Percentiles rank a stretch among this genome's conserved stretches.
These are phyloP conservation scores for Muscicapa comitata DNA, from an alignment of 2,797 vertebrate genomes.

Conservation along the genomic window DNA sequence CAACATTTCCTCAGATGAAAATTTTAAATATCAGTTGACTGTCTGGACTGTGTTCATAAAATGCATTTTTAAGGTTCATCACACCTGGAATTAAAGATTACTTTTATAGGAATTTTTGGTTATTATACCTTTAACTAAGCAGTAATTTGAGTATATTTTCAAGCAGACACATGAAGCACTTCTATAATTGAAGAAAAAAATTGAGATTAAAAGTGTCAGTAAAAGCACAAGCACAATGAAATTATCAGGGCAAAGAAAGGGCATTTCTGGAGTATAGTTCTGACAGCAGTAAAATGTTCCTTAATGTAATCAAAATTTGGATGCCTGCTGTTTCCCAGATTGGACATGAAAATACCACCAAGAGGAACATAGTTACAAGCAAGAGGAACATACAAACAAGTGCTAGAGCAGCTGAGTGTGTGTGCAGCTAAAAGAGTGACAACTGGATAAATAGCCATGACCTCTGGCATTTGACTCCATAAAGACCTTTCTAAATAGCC, in stretches of 20 bases:
- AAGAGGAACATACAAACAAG: background rate
- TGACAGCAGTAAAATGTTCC: slow-evolving; percentile 5
- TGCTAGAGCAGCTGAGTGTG: background rate
- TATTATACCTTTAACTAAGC: background rate
- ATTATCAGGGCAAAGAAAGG: slow-evolving; percentile 2
- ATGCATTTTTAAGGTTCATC: background rate
- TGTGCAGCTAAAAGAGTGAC: background rate
- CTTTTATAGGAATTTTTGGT: background rate
- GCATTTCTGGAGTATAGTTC: background rate
- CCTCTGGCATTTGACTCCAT: slow-evolving; percentile 24
- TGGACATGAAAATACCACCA: background rate
- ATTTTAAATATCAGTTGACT: background rate
- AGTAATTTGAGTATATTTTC: background rate
- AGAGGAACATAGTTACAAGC: background rate
- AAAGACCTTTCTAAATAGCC: slow-evolving; percentile 32
- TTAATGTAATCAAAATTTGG: slow-evolving; percentile 21
- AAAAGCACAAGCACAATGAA: background rate
- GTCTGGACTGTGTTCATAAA: background rate
- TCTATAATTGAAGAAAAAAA: background rate
- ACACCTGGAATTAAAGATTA: background rate
- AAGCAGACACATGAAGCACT: background rate
- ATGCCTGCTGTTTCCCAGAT: background rate
- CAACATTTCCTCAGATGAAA: background rate
- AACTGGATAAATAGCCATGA: background rate
- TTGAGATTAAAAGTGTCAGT: background rate